Base-by-base conservation (phyloP, 1,140 invertebrate species). In the Branchinecta lynchi region DNA sequence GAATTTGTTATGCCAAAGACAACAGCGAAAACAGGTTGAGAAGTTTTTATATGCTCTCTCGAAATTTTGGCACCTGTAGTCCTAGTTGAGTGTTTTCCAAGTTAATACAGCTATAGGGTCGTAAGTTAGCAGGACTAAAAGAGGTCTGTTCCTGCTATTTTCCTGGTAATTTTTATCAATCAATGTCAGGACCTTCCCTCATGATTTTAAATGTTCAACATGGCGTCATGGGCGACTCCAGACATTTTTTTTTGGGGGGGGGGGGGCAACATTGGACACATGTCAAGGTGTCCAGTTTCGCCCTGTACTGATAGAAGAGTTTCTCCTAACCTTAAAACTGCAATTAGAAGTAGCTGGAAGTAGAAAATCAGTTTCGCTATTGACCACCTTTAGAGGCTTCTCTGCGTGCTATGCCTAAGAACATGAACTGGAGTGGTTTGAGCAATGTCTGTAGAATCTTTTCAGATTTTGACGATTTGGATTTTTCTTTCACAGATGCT, bases 41-140 rank as follows among this genome's bases (percentile, higher is more conserved):
- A n/a, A n/a, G 46, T 51, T n/a, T 51, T 9, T 51, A 51, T n/a
- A 51, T 51, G n/a, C 46, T 51, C n/a, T 9, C n/a, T n/a, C 9
- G 46, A 51, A 51, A 51, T 51, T n/a, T n/a, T 51, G 46, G n/a
- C 46, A 51, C 9, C 9, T 51, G 46, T 51, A 51, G 46, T 51
- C 46, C n/a, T 51, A 9, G 46, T 51, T n/a, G n/a, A 51, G n/a
- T 51, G n/a, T 51, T 51, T 51, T 51, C 46, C n/a, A 51, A 51
- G 46, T 51, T 51, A 51, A 9, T 51, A n/a, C n/a, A 51, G 46
- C 46, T 51, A 9, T 51, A 9, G 46, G 9, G n/a, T n/a, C 46
- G n/a, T 51, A 51, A 51, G 46, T 51, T 51, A 51, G 46, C 46
- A 51, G 46, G 46, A 51, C n/a, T n/a, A 51, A n/a, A 51, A n/a